Conservation (phyloP, 2,797 vertebrate genomes). For the Esox lucius region DNA sequence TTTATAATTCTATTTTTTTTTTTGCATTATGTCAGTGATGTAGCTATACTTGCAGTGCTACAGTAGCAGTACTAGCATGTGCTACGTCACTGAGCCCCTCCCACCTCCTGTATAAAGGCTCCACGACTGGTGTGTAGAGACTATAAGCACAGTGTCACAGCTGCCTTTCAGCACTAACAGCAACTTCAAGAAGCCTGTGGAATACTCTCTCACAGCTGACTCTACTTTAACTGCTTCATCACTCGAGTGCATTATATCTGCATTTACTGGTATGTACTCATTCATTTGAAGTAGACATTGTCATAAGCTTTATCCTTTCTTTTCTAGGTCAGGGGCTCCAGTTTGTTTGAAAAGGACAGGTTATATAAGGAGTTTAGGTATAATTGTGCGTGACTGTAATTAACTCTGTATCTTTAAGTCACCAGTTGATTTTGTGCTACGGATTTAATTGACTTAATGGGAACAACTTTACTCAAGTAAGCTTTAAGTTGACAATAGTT, state of each 20-base stretch:
- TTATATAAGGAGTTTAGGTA: constrained; percentile 70
- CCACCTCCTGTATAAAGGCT: constrained; percentile 77
- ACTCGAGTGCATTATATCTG: constrained; percentile 40
- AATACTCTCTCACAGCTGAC: constrained; percentile 66
- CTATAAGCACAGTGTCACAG: constrained; percentile 80
- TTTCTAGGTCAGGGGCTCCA: constrained; percentile 68
- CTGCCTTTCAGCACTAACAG: constrained; percentile 69
- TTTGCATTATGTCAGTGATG: constrained; percentile 28
- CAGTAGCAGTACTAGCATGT: constrained; percentile 33
- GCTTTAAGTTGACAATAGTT: constrained; percentile 46
- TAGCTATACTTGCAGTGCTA: constrained; percentile 16
- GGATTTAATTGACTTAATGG: constrained; percentile 12
- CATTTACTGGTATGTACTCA: constrained; percentile 67
- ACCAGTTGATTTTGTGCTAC: not conserved
- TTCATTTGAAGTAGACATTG: constrained; percentile 25
- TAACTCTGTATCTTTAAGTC: not conserved
- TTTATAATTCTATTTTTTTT: constrained; percentile 20
- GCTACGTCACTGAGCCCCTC: constrained; percentile 68
- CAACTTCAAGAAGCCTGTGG: constrained; percentile 71
- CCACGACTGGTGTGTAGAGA: constrained; percentile 64
- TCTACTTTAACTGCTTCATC: constrained; percentile 49
- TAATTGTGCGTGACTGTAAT: constrained; percentile 41
- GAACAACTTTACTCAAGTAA: constrained; percentile 20
- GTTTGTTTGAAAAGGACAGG: constrained; percentile 62
- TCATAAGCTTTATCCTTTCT: constrained; percentile 57